Evolutionary conservation across 2,113 vertebrate genomes (phyloP), one percentile per base, ranked within the genome.

Genomic region (Gnathonemus echidnorhynchus): DNA sequence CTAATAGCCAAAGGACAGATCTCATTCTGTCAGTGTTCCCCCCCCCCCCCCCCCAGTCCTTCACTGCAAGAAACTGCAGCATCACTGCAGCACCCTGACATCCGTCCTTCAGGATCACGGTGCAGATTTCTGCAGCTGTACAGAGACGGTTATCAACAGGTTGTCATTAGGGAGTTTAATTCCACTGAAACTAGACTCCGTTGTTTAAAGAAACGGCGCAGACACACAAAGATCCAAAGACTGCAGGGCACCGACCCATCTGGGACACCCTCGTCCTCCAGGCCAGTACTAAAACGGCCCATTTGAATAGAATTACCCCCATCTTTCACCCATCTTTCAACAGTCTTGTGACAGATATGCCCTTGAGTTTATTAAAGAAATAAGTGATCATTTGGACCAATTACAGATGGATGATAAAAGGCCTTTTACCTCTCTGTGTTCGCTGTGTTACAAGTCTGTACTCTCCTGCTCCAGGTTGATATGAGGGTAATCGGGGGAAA

Each of bases 371-470:
- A 89, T 91, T 90, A 90, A 89, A 74, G 53, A 50, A 27, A 74
- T 87, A 90, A 91, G 80, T 86, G 35, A 92, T 89, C 42, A 85
- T 87, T 92, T 92, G 53, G 87, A 90, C 74, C 87, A 46, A 90
- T 93, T 91, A 88, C 53, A 88, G 24, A 35, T 52, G 90, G 13
- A 80, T 80, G 86, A 94, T 86, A 92, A 89, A 91, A 74, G 85
- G 74, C 58, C 85, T 19, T 86, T 46, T 85, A n/a, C 46, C 45
- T 50, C 27, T 74, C 3, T 62, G 53, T 48, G 35, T 52, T 74
- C 4, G 66, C 88, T 89, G 66, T 88, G 50, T 46, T 46, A 53
- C 66, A 86, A 70, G 45, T 31, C 21, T 66, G 58, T 66, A 83
- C 13, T 50, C 56, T 83, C 21, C 52, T 1, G 89, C 49, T 27